Evolutionary conservation across 2,113 vertebrate genomes (phyloP).

Genomic region (Phylloscopus trochilus): DNA sequence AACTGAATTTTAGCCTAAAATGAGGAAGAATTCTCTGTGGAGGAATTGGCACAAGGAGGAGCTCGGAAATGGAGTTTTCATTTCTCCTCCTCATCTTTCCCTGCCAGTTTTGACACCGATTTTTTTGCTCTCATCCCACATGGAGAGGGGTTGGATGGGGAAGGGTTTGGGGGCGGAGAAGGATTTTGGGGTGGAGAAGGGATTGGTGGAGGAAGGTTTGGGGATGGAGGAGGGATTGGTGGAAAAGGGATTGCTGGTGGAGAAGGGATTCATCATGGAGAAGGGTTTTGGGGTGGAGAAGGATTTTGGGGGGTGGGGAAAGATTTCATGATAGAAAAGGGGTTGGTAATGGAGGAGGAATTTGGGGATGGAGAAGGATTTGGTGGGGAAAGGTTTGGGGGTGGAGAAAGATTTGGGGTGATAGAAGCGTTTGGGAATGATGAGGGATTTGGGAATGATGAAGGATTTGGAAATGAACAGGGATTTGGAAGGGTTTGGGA

Average conservation of each 20-base stretch:
- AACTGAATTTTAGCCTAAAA: background rate
- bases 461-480: too few species aligned
- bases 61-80: rapidly evolving
- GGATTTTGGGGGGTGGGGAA: background rate
- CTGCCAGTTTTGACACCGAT: background rate
- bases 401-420: background rate
- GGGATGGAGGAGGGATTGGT: background rate
- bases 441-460: rapidly evolving
- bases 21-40: background rate
- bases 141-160: background rate
- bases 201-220: background rate
- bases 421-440: background rate
- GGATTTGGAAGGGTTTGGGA: too few species aligned
- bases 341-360: background rate
- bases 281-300: background rate
- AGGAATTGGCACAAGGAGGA: background rate
- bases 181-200: background rate
- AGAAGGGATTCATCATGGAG: too few species aligned
- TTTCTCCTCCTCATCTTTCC: background rate
- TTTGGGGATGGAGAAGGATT: background rate
- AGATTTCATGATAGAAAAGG: background rate
- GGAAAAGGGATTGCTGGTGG: too few species aligned
- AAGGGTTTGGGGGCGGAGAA: background rate
- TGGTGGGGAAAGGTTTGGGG: too few species aligned
- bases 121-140: background rate